Base-by-base conservation (phyloP, 2,797 vertebrate genomes). In the Anguilla obscura region DNA sequence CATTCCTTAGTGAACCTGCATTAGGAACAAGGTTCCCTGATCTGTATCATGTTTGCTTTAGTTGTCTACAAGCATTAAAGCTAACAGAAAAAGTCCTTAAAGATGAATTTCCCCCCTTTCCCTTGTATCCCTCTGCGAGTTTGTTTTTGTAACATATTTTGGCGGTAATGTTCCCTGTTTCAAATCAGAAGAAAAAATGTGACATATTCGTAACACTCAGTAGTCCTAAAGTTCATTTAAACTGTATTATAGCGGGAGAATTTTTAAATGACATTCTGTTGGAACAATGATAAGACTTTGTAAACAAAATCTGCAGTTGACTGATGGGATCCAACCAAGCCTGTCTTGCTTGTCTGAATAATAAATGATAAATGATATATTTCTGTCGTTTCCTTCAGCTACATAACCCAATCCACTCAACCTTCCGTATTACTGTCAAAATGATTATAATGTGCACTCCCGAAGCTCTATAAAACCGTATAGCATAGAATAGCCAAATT, bases 251-350 rank as follows among this genome's bases (percentile, higher is more conserved):
- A 30, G 76, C 40, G 21, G 76, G 14, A 40, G 30, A 80, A 80
- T 80, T 33, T 80, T 80, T 40, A 40, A 80, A 30, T 80, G 36
- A 80, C 76, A 18, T 82, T 82, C 79, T 50, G 79, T 50, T 48
- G 79, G 45, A 82, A 82, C 45, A 48, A 82, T 50, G 79, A 82
- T 82, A 82, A 82, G 79, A 18, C 21, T 82, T 82, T 48, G 79
- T 82, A 48, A 82, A 82, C 79, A 82, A 50, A 69, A 18, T 48
- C 18, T 82, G 79, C 3, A 82, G 50, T 50, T 82, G 79, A 82
- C 45, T 82, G 79, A 82, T 82, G 79, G 45, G 79, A 50, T 82
- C 36, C 79, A 50, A 82, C 79, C 79, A 50, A 82, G 79, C 79
- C 79, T 82, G 36, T 82, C 79, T 50, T 82, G 5, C 79, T 50